phyloP scores from a whole-genome alignment of 2,797 vertebrate genomes.

The Acanthis flammea region DNA sequence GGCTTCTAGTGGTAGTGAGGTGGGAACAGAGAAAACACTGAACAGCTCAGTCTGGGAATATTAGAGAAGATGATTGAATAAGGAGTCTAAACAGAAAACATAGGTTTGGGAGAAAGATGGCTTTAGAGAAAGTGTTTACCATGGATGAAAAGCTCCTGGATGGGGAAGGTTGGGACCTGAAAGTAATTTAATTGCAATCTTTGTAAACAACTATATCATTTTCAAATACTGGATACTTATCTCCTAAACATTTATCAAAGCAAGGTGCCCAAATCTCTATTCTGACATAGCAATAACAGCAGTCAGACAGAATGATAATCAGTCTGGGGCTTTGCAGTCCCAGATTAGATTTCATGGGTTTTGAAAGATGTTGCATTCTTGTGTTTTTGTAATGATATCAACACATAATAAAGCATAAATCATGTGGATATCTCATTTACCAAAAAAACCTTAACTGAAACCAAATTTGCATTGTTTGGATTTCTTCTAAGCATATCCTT shows the following conservation, averaged over 20 bases:
- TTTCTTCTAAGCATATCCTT: neutral
- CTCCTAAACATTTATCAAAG: neutral
- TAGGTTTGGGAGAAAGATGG: neutral
- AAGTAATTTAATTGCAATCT: neutral
- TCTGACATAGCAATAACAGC: neutral
- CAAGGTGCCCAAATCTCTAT: neutral
- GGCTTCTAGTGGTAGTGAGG: neutral
- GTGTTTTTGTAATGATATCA: neutral
- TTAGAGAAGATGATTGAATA: neutral
- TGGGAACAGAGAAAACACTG: neutral
- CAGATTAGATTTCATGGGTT: neutral
- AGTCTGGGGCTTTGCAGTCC: neutral
- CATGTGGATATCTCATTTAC: neutral
- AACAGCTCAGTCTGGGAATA: neutral
- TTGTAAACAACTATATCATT: neutral
- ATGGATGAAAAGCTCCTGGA: neutral
- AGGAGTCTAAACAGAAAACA: neutral
- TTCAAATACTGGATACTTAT: neutral
- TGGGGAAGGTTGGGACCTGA: neutral
- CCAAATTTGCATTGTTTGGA: neutral
- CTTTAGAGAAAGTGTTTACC: neutral
- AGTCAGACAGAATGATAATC: neutral
- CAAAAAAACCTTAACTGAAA: neutral
- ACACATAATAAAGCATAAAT: neutral
- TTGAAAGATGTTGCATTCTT: neutral